Evolutionary conservation across 1,140 invertebrate genomes (phyloP).

Genomic region (Probaryconus sp.): DNA sequence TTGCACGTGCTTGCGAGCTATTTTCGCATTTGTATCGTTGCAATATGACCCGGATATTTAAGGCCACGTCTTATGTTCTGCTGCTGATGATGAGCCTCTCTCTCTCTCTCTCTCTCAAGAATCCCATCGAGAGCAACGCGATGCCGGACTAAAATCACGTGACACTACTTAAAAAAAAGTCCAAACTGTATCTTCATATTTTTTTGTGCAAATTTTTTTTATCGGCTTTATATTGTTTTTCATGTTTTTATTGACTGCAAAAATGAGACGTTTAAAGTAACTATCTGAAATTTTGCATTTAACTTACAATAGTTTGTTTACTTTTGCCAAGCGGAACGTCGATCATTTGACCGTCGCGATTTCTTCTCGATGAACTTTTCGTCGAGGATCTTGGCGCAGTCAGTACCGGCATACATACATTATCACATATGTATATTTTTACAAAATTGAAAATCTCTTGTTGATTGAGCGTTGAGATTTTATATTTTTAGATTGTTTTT

Average conservation of each 20-base stretch:
- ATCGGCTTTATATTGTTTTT: too few species aligned
- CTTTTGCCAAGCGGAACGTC: constrained; percentile 23
- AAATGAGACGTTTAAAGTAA: too few species aligned
- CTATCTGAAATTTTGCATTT: too few species aligned
- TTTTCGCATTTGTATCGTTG: constrained; percentile 53
- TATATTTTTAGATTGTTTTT: constrained; percentile 12
- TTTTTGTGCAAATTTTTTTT: too few species aligned
- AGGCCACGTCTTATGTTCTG: constrained; percentile 50
- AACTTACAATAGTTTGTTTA: constrained; percentile 11
- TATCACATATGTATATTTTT: constrained; percentile 20
- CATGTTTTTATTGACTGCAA: too few species aligned
- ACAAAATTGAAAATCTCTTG: constrained; percentile 20
- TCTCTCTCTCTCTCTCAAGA: too few species aligned
- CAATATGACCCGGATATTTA: constrained; percentile 60
- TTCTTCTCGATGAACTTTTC: constrained; percentile 40
- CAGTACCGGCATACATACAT: constrained; percentile 34
- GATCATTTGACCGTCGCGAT: constrained; percentile 25
- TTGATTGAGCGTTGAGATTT: constrained; percentile 11
- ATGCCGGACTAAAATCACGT: too few species aligned
- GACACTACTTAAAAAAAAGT: too few species aligned
- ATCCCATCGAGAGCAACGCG: too few species aligned
- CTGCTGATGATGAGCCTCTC: too few species aligned
- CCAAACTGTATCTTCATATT: too few species aligned
- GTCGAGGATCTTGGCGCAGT: constrained; percentile 35
- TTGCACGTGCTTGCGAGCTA: constrained; percentile 54